Base-by-base conservation (phyloP, 2,113 vertebrate genomes). In the Psophia crepitans region DNA sequence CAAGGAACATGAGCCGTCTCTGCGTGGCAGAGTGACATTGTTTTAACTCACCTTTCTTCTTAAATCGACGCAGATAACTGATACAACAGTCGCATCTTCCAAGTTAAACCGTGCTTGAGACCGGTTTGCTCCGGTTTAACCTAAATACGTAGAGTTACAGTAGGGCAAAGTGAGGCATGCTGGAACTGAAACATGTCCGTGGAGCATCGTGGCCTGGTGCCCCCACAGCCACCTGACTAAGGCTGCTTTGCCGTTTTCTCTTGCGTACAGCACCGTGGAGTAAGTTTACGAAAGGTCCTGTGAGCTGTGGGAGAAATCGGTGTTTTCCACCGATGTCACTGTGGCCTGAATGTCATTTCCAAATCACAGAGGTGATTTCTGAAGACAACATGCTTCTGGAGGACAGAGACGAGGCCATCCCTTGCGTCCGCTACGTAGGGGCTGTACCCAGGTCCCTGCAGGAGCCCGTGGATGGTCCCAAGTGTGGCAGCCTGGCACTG, bases 311-410 rank as follows among this genome's bases (percentile, higher is more conserved):
- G 63, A 57, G 33, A 7, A 12, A 16, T 8, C 0, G 2, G 27
- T 1, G 9, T 16, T 63, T 74, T 6, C 49, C 41, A 27, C 21
- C 2, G 2, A 0, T 12, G 41, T n/a, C 27, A 8, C 7, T 0
- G 1, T 2, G 10, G 51, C 71, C 90, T 43, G 48, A 46, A 28
- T 39, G 28, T 6, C 5, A 0, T 37, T 71, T 30, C 48, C 48
- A 39, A 8, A 6, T 5, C 14, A 8, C 20, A 53, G 83, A 57
- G 39, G 14, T 20, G 77, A 2, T 20, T 68, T 65, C 8, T 43
- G 41, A 6, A 43, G 35, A 4, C 12, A 26, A 3, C 32, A 57
- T 46, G 37, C 33, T 79, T 24, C 51, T 56, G 69, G 60, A 39
- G 56, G 60, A 19, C 28, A 5, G 14, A 9, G 58, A 0, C 14